Evolutionary conservation across 2,797 vertebrate species (phyloP), one percentile per base, ranked within the genome.

Genomic region (Sebastes taczanowskii): DNA sequence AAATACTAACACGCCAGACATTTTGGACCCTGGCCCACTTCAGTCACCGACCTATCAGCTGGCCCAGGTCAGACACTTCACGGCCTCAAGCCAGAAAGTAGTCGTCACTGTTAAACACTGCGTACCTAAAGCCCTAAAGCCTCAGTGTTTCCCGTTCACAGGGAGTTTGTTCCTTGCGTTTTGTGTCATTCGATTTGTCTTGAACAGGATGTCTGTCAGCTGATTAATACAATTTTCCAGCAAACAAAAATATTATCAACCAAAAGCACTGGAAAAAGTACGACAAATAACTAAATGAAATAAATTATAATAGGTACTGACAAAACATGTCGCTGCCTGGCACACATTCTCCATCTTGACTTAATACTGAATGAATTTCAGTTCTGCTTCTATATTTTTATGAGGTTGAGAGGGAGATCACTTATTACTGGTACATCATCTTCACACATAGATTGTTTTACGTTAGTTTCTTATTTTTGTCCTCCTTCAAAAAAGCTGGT

Each of bases 21-120:
- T 72, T 80, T 82, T 86, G 65, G 66, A 77, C 30, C 13, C 52
- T n/a, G 34, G 69, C 68, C 76, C 23, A 35, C 20, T 85, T 63
- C 46, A 63, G 74, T 83, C 68, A 74, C 62, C 61, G 80, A 75
- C 73, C 68, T 66, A 59, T 80, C 75, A 80, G 35, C 27, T 69
- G 68, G 58, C n/a, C 60, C 60, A 65, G 65, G 59, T 78, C 76
- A 74, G 70, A 23, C 52, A 27, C 60, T 64, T 56, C 22, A 34
- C 29, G 13, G 29, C 67, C 38, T 64, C 61, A 20, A 68, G 49
- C 29, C 74, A 70, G 11, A 25, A 53, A 68, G 46, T 25, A 64
- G 27, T 46, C 66, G 30, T 71, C 66, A 35, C 59, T 53, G 23
- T 86, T 46, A 63, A 49, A 30, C 77, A 61, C 18, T 52, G 52